Evolutionary conservation across 2,888 invertebrate genomes (phyloP).

Genomic region (Drosophila leonis): DNA sequence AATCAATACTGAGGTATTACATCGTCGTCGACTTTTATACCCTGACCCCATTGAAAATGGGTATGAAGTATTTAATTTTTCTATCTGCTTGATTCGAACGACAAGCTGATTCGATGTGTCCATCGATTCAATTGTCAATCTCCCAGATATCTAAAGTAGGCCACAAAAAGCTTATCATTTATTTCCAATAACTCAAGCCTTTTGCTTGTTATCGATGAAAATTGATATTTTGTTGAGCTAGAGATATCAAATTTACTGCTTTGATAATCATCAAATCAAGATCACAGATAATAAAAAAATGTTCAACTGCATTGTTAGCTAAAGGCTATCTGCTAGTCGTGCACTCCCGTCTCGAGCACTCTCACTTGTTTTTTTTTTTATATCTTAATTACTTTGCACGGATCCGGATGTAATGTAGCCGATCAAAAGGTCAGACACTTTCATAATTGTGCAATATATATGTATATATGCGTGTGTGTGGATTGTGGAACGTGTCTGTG

Average conservation of each 20-base stretch:
- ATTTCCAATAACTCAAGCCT: not conserved
- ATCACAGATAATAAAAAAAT: no score
- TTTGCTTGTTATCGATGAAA: not conserved
- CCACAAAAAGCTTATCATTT: not conserved
- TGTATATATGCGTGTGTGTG: not conserved
- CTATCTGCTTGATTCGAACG: no score
- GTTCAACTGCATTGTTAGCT: not conserved
- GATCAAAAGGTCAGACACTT: slow-evolving; percentile 32
- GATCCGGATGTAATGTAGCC: slow-evolving; percentile 21
- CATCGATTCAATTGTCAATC: no score
- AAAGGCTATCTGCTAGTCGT: not conserved
- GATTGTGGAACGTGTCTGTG: slow-evolving; percentile 14
- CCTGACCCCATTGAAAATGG: not conserved
- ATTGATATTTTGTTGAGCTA: not conserved
- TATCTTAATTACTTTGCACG: slow-evolving; percentile 1
- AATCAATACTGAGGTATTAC: not conserved
- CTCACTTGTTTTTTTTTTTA: not conserved
- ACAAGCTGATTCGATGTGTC: no score
- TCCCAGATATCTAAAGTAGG: not conserved
- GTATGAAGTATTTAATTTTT: not conserved
- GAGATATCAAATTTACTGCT: no score
- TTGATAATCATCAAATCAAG: not conserved
- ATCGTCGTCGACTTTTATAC: slow-evolving; percentile 11
- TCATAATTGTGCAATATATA: slow-evolving; percentile 5
- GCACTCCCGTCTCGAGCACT: rapidly evolving